Conservation (phyloP, 2,797 vertebrate species). For the Echiichthys vipera region DNA sequence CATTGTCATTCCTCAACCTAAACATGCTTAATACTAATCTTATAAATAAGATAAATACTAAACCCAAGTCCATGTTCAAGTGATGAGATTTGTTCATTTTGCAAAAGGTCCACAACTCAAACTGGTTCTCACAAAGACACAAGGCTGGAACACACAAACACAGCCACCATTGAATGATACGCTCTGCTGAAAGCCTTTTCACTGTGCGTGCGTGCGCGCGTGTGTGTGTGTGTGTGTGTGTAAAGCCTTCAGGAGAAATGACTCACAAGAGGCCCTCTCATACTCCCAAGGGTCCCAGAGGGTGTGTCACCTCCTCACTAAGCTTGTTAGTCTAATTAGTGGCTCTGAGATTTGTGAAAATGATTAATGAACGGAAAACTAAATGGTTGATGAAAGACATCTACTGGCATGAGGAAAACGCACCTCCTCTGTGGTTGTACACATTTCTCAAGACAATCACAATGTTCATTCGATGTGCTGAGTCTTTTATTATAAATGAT, state of each 20-base stretch:
- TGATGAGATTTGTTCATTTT: not conserved
- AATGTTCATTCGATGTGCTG: not conserved
- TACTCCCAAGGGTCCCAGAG: slow-evolving; percentile 25
- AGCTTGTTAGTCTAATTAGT: slow-evolving; percentile 55
- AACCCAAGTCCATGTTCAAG: not conserved
- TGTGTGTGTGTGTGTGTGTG: not conserved
- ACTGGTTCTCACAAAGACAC: too few species aligned
- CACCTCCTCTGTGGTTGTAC: slow-evolving; percentile 2
- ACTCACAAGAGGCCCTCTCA: slow-evolving; percentile 30
- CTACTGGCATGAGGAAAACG: slow-evolving; percentile 23
- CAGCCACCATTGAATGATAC: not conserved
- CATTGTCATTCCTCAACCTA: not conserved
- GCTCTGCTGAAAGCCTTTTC: not conserved
- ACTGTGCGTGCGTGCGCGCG: not conserved
- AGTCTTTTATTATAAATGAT: not conserved
- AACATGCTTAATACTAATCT: not conserved
- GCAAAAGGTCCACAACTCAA: not conserved
- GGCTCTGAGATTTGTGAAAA: slow-evolving; percentile 58
- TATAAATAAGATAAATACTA: not conserved
- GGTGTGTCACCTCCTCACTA: slow-evolving; percentile 46
- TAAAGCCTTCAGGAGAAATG: slow-evolving; percentile 17
- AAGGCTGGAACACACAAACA: not conserved
- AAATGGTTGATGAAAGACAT: slow-evolving; percentile 36
- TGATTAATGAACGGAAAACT: slow-evolving; percentile 57
- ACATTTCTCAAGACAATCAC: not conserved